Evolutionary conservation across 2,797 vertebrate species (phyloP).

Genomic region (Halcyon leucocephala): DNA sequence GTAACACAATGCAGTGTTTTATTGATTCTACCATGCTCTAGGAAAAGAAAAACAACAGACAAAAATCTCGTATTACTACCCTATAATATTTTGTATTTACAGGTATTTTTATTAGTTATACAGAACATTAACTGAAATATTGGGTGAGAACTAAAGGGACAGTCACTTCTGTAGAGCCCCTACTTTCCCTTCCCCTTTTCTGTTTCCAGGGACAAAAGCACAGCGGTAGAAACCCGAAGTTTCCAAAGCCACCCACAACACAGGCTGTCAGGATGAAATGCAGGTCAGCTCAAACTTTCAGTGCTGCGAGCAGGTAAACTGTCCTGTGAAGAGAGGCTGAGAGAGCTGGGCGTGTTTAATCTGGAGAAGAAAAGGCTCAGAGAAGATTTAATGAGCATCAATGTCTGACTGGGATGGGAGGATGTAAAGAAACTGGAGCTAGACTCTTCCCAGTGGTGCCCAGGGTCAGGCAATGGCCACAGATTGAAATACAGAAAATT

Average conservation of each 20-base stretch:
- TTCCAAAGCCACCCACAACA: not conserved
- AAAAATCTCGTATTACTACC: not conserved
- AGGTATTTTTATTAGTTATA: not conserved
- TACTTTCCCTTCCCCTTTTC: not conserved
- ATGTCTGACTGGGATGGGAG: not conserved
- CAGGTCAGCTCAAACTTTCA: not conserved
- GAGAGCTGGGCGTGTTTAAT: not conserved
- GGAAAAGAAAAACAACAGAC: constrained; percentile 70
- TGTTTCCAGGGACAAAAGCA: not conserved
- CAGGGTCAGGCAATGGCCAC: not conserved
- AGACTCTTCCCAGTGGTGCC: not conserved
- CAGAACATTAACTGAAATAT: not conserved
- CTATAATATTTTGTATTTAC: not conserved
- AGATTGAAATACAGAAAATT: not conserved
- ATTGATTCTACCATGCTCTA: constrained; percentile 99
- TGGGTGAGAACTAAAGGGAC: not conserved
- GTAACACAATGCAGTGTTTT: constrained; percentile 99
- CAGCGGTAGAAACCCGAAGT: not conserved
- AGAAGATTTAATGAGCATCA: not conserved
- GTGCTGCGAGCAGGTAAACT: not conserved
- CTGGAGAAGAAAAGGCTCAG: not conserved
- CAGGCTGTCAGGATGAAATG: not conserved
- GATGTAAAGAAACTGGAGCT: not conserved
- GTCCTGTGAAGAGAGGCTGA: not conserved
- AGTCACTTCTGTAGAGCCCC: not conserved